phyloP scores from a whole-genome alignment of 2,113 vertebrate genomes.

The Marmota flaviventris region DNA sequence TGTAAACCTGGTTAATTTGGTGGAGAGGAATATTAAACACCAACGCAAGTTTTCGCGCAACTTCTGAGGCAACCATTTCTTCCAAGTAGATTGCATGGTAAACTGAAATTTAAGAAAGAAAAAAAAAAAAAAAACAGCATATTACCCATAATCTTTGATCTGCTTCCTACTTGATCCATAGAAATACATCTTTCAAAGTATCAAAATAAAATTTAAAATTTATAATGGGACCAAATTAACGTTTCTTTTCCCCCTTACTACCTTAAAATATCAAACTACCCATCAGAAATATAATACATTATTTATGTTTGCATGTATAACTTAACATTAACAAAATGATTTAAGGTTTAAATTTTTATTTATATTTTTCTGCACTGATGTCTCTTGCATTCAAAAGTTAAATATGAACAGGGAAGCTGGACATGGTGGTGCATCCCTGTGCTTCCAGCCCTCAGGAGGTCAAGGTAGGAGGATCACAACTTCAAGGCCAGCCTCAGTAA shows the following conservation, averaged over 20 bases:
- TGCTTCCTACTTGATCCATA: neutral
- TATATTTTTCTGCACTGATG: neutral
- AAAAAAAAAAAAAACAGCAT: conserved; percentile 29
- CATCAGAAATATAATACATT: neutral
- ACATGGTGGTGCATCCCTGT: too few relatives aligned
- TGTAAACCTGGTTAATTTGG: conserved; percentile 96
- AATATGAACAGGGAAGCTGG: neutral
- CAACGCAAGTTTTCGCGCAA: conserved; percentile 94
- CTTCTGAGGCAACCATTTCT: conserved; percentile 95
- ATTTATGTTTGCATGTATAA: neutral
- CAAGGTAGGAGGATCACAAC: too few relatives aligned
- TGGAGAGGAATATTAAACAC: conserved; percentile 95
- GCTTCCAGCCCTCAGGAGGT: too few relatives aligned
- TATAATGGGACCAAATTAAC: neutral
- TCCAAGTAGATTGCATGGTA: conserved; percentile 97
- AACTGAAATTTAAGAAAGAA: conserved; percentile 86
- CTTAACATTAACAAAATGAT: neutral
- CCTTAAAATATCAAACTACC: neutral
- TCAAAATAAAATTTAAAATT: neutral
- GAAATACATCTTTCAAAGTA: conserved; percentile 36
- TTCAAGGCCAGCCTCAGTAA: too few relatives aligned
- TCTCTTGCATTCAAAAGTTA: neutral
- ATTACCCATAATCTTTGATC: conserved; percentile 45
- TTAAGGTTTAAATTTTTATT: neutral
- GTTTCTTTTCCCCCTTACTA: neutral